phyloP scores from a whole-genome alignment of 2,797 vertebrate species.

The Microctenopoma steveboyesi region DNA sequence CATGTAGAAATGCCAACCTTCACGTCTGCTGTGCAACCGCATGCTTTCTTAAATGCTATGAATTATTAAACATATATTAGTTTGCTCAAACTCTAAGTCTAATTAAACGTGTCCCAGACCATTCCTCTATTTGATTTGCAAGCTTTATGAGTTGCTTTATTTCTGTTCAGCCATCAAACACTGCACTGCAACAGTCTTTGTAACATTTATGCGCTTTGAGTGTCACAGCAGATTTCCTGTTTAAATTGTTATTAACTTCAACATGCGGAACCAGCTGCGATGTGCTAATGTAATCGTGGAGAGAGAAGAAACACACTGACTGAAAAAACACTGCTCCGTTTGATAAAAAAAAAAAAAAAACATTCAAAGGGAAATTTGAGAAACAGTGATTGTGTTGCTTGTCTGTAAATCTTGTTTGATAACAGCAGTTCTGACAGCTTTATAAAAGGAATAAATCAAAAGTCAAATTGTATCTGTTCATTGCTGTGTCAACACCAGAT shows the following conservation, averaged over 20 bases:
- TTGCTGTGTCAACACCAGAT: slow-evolving; percentile 19
- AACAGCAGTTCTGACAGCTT: slow-evolving; percentile 51
- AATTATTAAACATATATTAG: slow-evolving; percentile 78
- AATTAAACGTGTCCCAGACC: slow-evolving; percentile 66
- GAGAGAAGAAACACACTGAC: slow-evolving; percentile 43
- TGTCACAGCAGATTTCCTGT: slow-evolving; percentile 3
- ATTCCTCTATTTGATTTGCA: slow-evolving; percentile 59
- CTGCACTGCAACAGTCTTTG: neutral
- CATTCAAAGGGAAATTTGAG: slow-evolving; percentile 24
- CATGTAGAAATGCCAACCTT: slow-evolving; percentile 26
- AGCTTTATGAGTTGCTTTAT: slow-evolving; percentile 31
- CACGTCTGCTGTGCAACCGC: slow-evolving; percentile 60
- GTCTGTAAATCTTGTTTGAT: slow-evolving; percentile 29
- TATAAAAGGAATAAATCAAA: slow-evolving; percentile 4
- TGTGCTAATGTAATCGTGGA: slow-evolving; percentile 29
- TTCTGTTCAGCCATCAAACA: slow-evolving; percentile 19
- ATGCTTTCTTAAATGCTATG: slow-evolving; percentile 56
- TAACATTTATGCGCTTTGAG: slow-evolving; percentile 3
- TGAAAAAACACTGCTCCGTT: slow-evolving; percentile 26
- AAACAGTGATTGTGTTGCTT: slow-evolving; percentile 29
- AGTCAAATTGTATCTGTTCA: slow-evolving; percentile 6
- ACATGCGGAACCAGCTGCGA: slow-evolving; percentile 26
- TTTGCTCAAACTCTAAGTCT: slow-evolving; percentile 50
- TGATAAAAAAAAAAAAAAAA: slow-evolving; percentile 17
- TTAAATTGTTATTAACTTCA: slow-evolving; percentile 29